Evolutionary conservation across 2,113 vertebrate genomes (phyloP).

Genomic region (Jacana jacana): DNA sequence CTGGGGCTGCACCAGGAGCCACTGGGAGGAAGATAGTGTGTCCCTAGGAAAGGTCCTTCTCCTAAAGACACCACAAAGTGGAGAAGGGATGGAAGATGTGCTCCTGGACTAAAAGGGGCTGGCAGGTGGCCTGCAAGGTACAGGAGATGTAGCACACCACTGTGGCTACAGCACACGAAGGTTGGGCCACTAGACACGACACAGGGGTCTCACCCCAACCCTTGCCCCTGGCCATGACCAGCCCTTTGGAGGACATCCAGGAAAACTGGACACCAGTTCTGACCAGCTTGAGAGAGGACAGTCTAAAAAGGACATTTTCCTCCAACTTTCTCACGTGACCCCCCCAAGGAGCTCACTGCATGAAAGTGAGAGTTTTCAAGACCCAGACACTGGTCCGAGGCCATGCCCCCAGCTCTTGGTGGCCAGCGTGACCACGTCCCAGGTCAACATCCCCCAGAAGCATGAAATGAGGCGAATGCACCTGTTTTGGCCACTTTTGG

Average conservation of each 20-base stretch:
- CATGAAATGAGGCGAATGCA: neutral
- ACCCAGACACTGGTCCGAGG: neutral
- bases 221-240: neutral
- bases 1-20: no score
- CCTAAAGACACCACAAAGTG: neutral
- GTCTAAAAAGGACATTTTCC: neutral
- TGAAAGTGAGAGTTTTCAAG: neutral
- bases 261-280: neutral
- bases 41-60: neutral
- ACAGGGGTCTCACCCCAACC: neutral
- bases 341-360: neutral
- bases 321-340: neutral
- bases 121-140: neutral
- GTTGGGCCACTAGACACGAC: neutral
- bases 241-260: neutral
- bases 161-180: neutral
- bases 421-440: neutral
- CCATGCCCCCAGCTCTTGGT: neutral
- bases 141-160: neutral
- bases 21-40: neutral
- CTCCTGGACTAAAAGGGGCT: neutral
- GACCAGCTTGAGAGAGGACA: neutral
- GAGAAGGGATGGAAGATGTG: neutral
- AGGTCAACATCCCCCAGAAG: neutral
- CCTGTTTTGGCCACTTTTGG: neutral